Conservation (phyloP, 2,113 vertebrate genomes). For the Rhinolophus sinicus region DNA sequence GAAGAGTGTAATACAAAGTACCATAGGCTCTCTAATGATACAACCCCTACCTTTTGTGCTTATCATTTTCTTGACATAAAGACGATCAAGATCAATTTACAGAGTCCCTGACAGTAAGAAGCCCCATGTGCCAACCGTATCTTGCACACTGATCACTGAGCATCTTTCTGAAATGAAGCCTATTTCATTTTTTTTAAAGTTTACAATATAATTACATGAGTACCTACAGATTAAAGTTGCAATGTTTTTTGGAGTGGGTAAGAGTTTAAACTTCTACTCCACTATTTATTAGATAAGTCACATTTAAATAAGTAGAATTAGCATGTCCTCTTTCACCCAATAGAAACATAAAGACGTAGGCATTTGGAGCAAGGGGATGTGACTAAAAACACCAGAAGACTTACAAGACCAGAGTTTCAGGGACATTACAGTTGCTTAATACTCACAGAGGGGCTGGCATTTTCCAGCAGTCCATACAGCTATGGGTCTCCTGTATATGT, state of each 20-base stretch:
- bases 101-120: neutral
- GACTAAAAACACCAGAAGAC: neutral
- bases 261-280: neutral
- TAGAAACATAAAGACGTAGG: neutral
- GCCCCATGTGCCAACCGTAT: fast-evolving
- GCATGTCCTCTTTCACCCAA: neutral
- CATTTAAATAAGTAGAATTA: neutral
- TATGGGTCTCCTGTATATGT: neutral
- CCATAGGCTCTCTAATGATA: neutral
- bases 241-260: neutral
- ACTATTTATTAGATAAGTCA: neutral
- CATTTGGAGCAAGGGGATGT: neutral
- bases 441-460: neutral
- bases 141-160: neutral
- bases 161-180: neutral
- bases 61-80: neutral
- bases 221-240: neutral
- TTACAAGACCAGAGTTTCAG: neutral
- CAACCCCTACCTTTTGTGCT: neutral
- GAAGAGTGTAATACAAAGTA: neutral
- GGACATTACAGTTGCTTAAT: neutral
- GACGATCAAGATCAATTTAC: neutral
- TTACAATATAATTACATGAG: no score
- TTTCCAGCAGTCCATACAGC: neutral
- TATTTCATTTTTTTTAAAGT: neutral